Percentiles rank a stretch among this genome's conserved stretches.
These are phyloP conservation scores for Nanorana parkeri DNA, from an alignment of 2,113 vertebrate species.

Conservation along the genomic window DNA sequence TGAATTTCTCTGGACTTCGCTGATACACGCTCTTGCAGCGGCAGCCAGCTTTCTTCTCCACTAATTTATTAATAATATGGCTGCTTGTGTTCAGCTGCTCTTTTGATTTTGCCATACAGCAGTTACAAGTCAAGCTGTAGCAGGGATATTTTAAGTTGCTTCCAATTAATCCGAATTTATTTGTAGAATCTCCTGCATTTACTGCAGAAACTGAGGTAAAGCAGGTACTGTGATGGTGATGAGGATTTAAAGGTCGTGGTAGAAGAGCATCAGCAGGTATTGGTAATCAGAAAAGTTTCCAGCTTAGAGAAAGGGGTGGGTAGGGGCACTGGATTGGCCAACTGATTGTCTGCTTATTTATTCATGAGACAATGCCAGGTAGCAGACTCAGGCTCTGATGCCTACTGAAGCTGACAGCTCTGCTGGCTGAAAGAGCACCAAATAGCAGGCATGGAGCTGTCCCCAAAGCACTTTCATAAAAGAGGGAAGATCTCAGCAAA, in stretches of 20 bases:
- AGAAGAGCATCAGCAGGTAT: background rate
- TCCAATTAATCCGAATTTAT: too few species aligned
- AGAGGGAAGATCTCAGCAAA: conserved; percentile 12
- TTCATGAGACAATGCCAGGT: conserved; percentile 47
- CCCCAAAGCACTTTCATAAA: background rate
- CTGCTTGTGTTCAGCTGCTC: too few species aligned
- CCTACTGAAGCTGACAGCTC: background rate
- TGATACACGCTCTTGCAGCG: too few species aligned
- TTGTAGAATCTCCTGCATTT: too few species aligned
- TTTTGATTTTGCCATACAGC: too few species aligned
- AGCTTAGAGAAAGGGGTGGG: background rate
- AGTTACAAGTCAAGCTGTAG: too few species aligned
- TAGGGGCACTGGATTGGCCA: conserved; percentile 37
- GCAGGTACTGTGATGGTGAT: too few species aligned
- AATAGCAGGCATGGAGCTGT: conserved; percentile 14
- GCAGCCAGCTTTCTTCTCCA: too few species aligned
- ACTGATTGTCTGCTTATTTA: conserved; percentile 28
- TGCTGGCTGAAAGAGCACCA: conserved; percentile 1
- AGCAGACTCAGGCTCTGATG: conserved; percentile 22
- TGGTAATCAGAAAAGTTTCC: conserved; percentile 35
- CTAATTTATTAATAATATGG: too few species aligned
- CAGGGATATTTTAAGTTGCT: too few species aligned
- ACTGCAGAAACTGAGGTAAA: too few species aligned
- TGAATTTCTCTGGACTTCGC: too few species aligned
- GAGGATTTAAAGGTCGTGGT: background rate